phyloP scores from a whole-genome alignment of 2,888 invertebrate species.

The Halocaridina rubra region DNA sequence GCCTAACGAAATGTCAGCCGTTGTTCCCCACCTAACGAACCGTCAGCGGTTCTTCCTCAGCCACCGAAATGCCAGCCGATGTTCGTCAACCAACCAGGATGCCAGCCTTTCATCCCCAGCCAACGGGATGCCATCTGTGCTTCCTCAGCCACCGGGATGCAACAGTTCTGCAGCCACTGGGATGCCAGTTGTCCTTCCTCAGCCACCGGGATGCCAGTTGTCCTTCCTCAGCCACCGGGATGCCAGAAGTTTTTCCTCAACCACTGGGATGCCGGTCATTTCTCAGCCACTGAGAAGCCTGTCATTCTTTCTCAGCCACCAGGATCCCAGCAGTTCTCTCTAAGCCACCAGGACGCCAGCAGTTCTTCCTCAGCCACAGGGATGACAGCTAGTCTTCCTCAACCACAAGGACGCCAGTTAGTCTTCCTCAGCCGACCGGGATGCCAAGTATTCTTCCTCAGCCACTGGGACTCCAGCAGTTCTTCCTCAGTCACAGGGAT shows the following conservation, averaged over 20 bases:
- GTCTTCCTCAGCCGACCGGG: not conserved
- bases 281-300: no score
- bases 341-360: no score
- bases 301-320: no score
- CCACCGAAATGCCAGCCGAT: not conserved
- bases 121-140: not conserved
- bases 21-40: not conserved
- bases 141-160: no score
- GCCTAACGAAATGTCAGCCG: not conserved
- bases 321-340: no score
- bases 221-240: no score
- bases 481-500: not conserved
- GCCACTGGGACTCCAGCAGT: not conserved
- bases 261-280: no score
- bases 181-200: no score
- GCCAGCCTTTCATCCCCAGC: not conserved
- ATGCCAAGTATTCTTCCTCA: not conserved
- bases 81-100: not conserved
- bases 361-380: not conserved
- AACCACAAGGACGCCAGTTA: not conserved
- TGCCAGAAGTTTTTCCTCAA: no score
- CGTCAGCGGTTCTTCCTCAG: not conserved
- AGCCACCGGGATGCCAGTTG: no score
- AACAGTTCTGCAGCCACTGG: no score
- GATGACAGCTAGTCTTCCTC: not conserved